Conservation (phyloP, 2,888 invertebrate species). For the Volucella bombylans region DNA sequence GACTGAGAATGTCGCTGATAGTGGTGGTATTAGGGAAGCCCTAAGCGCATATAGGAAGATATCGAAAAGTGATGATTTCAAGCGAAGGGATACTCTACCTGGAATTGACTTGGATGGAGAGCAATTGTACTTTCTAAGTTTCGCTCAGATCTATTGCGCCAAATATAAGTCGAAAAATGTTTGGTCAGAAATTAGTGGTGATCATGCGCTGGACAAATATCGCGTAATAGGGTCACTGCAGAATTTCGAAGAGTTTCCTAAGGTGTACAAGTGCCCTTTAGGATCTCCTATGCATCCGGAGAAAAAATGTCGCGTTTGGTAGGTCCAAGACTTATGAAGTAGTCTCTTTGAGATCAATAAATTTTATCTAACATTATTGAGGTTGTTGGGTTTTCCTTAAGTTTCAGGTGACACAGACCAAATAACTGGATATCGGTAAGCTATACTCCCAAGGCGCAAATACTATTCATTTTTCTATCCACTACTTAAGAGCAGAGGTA, state of each 20-base stretch:
- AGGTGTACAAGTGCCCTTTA: conserved; percentile 77
- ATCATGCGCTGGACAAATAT: conserved; percentile 79
- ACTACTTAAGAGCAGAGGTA: too few species aligned
- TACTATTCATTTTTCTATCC: too few species aligned
- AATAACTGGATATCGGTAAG: too few species aligned
- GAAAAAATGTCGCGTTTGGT: conserved; percentile 79
- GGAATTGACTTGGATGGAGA: conserved; percentile 79
- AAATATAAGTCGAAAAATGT: conserved; percentile 78
- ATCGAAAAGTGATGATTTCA: conserved; percentile 74
- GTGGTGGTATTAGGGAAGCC: conserved; percentile 78
- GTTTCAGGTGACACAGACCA: too few species aligned
- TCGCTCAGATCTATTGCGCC: conserved; percentile 80
- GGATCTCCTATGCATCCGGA: conserved; percentile 79
- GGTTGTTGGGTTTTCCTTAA: too few species aligned
- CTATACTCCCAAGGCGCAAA: too few species aligned
- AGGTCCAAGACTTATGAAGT: conserved; percentile 1
- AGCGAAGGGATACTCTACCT: conserved; percentile 77
- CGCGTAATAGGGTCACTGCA: conserved; percentile 79
- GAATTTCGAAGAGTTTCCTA: conserved; percentile 79
- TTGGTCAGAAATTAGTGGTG: conserved; percentile 78
- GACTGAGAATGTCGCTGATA: conserved; percentile 81
- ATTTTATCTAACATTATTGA: conserved; percentile 14
- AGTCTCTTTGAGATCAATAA: conserved; percentile 11
- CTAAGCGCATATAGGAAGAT: conserved; percentile 77
- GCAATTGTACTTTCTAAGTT: conserved; percentile 79